phyloP scores from a whole-genome alignment of 1,140 invertebrate genomes.

The Drosophila sucinea region DNA sequence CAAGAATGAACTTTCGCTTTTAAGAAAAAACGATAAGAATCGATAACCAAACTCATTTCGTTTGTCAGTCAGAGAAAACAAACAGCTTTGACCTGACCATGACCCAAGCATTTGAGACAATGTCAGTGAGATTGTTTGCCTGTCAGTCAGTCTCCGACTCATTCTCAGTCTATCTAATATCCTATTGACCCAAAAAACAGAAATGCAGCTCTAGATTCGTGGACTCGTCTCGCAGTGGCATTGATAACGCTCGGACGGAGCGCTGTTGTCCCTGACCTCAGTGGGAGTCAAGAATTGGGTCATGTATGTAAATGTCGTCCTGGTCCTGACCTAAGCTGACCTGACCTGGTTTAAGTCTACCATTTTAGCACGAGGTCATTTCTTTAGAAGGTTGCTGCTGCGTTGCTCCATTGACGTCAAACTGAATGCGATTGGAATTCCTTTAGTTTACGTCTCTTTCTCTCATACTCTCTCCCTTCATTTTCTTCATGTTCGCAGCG shows the following conservation, averaged over 20 bases:
- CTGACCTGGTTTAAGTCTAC: not conserved
- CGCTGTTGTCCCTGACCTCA: no score
- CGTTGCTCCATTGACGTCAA: slow-evolving; percentile 2
- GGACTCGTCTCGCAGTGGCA: not conserved
- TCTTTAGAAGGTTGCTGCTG: not conserved
- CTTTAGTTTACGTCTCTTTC: slow-evolving; percentile 7
- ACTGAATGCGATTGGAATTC: slow-evolving; percentile 11
- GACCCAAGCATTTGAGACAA: not conserved
- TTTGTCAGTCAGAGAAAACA: not conserved
- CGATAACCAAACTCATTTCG: not conserved
- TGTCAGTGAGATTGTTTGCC: not conserved
- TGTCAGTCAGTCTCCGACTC: no score
- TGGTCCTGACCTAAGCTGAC: slow-evolving; percentile 1
- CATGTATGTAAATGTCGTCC: slow-evolving; percentile 11
- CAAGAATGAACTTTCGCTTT: not conserved
- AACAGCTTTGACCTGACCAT: slow-evolving; percentile 3
- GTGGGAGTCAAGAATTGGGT: not conserved
- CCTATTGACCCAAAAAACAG: not conserved
- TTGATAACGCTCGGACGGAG: not conserved
- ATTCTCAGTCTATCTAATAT: not conserved
- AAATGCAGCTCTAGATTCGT: not conserved
- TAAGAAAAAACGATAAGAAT: not conserved
- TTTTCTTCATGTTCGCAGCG: slow-evolving; percentile 23
- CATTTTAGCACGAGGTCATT: slow-evolving; percentile 1
- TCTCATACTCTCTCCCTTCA: slow-evolving; percentile 4